phyloP scores from a whole-genome alignment of 2,797 vertebrate species.

The Eulemur mongoz region DNA sequence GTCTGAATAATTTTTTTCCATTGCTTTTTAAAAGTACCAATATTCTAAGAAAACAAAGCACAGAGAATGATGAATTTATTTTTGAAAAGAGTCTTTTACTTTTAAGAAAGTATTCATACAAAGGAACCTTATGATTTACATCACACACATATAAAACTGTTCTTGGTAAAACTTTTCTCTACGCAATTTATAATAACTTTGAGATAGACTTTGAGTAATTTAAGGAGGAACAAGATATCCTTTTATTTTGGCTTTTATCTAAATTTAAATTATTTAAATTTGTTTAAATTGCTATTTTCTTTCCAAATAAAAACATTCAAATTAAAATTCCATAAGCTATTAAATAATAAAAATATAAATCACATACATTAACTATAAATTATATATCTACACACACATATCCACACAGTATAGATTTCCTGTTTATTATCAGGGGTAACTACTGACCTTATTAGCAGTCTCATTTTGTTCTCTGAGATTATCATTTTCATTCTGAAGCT shows the following conservation, averaged over 20 bases:
- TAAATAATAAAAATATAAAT: conserved; percentile 30
- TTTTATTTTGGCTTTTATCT: conserved; percentile 7
- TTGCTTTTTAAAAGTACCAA: not conserved
- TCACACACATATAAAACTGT: not conserved
- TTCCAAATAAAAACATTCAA: conserved; percentile 40
- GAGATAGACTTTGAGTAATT: conserved; percentile 27
- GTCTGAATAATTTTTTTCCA: not conserved
- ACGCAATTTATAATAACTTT: not conserved
- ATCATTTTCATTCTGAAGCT: conserved; percentile 93
- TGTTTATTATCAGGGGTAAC: not conserved
- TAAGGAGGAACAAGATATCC: conserved; percentile 16
- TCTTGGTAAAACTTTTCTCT: not conserved
- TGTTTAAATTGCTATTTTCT: conserved; percentile 43
- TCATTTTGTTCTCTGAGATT: conserved; percentile 90
- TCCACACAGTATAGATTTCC: not conserved
- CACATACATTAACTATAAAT: not conserved
- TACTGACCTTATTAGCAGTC: conserved; percentile 90
- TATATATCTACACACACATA: not conserved
- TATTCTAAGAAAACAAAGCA: conserved; percentile 43
- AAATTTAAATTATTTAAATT: conserved; percentile 48
- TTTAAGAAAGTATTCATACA: not conserved
- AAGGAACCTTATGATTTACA: not conserved
- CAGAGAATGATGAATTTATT: not conserved
- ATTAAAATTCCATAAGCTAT: not conserved
- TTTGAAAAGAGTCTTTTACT: not conserved